These are phyloP conservation scores for Parotocinclus haroldoi DNA, from an alignment of 2,797 vertebrate species.

Conservation along the genomic window DNA sequence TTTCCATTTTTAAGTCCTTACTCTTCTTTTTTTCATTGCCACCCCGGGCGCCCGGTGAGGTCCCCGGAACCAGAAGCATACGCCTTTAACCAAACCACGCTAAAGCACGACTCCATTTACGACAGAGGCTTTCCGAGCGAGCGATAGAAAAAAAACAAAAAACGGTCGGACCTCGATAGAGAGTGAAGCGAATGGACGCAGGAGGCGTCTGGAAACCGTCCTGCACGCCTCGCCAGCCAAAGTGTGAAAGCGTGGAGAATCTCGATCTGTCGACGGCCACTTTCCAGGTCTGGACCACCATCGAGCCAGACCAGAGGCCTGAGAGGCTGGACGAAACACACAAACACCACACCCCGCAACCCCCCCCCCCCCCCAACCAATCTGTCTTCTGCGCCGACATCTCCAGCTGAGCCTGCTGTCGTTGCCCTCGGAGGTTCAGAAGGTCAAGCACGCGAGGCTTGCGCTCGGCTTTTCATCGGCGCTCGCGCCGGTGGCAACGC, in stretches of 20 bases:
- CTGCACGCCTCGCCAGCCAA: slow-evolving; percentile 42
- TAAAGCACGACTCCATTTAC: too few relatives aligned
- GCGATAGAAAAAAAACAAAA: too few relatives aligned
- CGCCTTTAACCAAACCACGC: too few relatives aligned
- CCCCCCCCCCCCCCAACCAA: slow-evolving; percentile 41
- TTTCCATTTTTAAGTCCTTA: too few relatives aligned
- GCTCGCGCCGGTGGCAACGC: slow-evolving; percentile 35
- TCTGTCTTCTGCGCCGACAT: slow-evolving; percentile 56
- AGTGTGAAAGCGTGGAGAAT: slow-evolving; percentile 60
- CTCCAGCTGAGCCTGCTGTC: slow-evolving; percentile 68
- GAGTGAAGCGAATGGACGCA: not conserved
- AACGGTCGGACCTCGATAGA: slow-evolving; percentile 6
- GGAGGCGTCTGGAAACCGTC: slow-evolving; percentile 44
- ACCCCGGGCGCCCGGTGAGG: too few relatives aligned
- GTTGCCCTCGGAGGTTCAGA: slow-evolving; percentile 59
- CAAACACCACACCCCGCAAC: too few relatives aligned
- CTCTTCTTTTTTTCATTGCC: too few relatives aligned
- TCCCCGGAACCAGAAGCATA: too few relatives aligned
- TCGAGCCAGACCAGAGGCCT: slow-evolving; percentile 42
- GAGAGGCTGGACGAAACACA: slow-evolving; percentile 7
- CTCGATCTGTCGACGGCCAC: slow-evolving; percentile 74
- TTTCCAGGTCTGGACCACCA: slow-evolving; percentile 70
- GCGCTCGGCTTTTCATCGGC: slow-evolving; percentile 46
- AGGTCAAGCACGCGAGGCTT: slow-evolving; percentile 60
- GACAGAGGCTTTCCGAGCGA: too few relatives aligned